phyloP scores from a whole-genome alignment of 2,888 invertebrate species.

The Scelioninae gen. 1 region DNA sequence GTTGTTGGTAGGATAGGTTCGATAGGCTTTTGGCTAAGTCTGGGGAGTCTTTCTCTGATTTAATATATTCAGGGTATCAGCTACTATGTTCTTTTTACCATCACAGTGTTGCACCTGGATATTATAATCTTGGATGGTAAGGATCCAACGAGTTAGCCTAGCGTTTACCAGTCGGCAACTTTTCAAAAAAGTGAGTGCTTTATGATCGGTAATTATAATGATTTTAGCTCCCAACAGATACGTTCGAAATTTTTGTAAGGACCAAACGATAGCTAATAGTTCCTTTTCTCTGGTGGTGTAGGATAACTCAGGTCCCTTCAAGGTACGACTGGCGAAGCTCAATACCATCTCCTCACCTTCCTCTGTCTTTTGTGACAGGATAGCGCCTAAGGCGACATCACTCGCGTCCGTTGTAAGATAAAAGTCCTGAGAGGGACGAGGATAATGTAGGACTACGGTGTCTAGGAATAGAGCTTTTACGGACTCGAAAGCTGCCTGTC shows the following conservation, averaged over 20 bases:
- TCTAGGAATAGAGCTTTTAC: slow-evolving; percentile 56
- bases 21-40: too few relatives aligned
- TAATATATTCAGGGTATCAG: slow-evolving; percentile 55
- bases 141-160: slow-evolving; percentile 73
- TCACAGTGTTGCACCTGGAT: slow-evolving; percentile 69
- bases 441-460: not conserved
- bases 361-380: too few relatives aligned
- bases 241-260: too few relatives aligned
- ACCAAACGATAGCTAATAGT: slow-evolving; percentile 15
- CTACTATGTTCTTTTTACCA: slow-evolving; percentile 72
- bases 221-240: slow-evolving; percentile 71
- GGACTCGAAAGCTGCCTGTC: slow-evolving; percentile 46
- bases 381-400: slow-evolving; percentile 39
- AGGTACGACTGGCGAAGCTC: too few relatives aligned
- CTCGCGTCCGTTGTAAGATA: slow-evolving; percentile 25
- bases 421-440: not conserved
- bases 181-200: slow-evolving; percentile 73
- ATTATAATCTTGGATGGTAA: slow-evolving; percentile 73
- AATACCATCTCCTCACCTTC: too few relatives aligned
- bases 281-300: slow-evolving; percentile 73
- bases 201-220: slow-evolving; percentile 74
- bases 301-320: slow-evolving; percentile 60
- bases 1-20: too few relatives aligned
- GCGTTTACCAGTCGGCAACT: slow-evolving; percentile 72
- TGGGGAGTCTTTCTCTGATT: too few relatives aligned